Evolutionary conservation across 2,888 invertebrate genomes (phyloP).

Genomic region (Tribolium freemani): DNA sequence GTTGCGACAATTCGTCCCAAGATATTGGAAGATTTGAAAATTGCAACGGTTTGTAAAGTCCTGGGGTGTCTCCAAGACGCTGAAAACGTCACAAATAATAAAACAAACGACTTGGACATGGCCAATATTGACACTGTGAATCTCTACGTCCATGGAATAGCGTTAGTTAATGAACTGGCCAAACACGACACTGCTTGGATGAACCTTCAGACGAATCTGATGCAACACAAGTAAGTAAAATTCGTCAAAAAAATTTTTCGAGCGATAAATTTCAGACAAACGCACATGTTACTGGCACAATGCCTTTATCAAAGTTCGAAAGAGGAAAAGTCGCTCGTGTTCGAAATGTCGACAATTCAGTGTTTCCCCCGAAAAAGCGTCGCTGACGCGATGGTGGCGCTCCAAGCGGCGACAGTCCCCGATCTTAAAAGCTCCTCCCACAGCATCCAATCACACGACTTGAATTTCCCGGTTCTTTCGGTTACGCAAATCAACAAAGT

Average conservation of each 20-base stretch:
- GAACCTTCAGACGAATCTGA: slow-evolving; percentile 64
- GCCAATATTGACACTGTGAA: slow-evolving; percentile 66
- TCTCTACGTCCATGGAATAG: slow-evolving; percentile 69
- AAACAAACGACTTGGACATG: slow-evolving; percentile 52
- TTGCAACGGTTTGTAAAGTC: slow-evolving; percentile 65
- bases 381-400: slow-evolving; percentile 56
- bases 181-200: slow-evolving; percentile 68
- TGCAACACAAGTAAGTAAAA: slow-evolving; percentile 60
- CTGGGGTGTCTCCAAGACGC: slow-evolving; percentile 66
- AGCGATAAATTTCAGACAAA: slow-evolving; percentile 63
- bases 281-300: slow-evolving; percentile 70
- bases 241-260: neutral
- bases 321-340: slow-evolving; percentile 66
- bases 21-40: slow-evolving; percentile 65
- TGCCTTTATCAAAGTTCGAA: slow-evolving; percentile 68
- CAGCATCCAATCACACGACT: slow-evolving; percentile 20
- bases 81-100: slow-evolving; percentile 51
- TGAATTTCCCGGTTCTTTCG: slow-evolving; percentile 55
- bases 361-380: slow-evolving; percentile 57
- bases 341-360: slow-evolving; percentile 62
- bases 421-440: slow-evolving; percentile 24
- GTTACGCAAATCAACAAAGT: slow-evolving; percentile 61
- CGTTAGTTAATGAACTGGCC: slow-evolving; percentile 69
- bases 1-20: slow-evolving; percentile 53
- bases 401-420: slow-evolving; percentile 48